Conservation (phyloP, 1,140 invertebrate species). For the Drosophila mauritiana region DNA sequence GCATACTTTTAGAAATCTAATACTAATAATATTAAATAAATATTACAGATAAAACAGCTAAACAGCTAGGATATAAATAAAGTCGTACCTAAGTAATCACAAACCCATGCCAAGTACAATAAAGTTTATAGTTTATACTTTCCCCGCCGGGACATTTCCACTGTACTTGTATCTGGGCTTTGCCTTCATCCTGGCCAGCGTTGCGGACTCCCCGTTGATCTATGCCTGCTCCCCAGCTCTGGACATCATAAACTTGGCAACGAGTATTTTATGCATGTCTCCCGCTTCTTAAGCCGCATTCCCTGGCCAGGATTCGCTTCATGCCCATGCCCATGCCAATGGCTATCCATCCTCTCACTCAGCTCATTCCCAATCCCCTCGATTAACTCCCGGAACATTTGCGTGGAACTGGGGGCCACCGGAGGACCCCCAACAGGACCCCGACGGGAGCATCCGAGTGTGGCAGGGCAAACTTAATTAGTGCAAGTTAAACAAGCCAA, state of each 20-base stretch:
- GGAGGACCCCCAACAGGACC: not conserved
- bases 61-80: no score
- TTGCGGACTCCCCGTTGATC: conserved; percentile 22
- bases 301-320: not conserved
- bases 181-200: not conserved
- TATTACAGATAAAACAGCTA: no score
- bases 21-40: no score
- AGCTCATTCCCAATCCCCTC: not conserved
- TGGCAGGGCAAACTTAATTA: conserved; percentile 78
- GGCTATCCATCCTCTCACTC: not conserved
- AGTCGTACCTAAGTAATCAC: no score
- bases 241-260: conserved; percentile 42
- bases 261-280: conserved; percentile 44
- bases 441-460: conserved; percentile 64
- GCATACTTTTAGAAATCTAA: not conserved
- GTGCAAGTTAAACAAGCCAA: conserved; percentile 78
- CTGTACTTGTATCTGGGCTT: not conserved
- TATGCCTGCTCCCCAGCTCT: conserved; percentile 11
- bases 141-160: not conserved
- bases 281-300: conserved; percentile 18
- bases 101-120: not conserved
- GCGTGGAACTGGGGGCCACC: not conserved
- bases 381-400: conserved; percentile 22
- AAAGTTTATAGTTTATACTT: not conserved
- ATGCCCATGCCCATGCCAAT: no score